These are phyloP conservation scores for Leptopilina syphax DNA, from an alignment of 2,888 invertebrate genomes.

Conservation along the genomic window DNA sequence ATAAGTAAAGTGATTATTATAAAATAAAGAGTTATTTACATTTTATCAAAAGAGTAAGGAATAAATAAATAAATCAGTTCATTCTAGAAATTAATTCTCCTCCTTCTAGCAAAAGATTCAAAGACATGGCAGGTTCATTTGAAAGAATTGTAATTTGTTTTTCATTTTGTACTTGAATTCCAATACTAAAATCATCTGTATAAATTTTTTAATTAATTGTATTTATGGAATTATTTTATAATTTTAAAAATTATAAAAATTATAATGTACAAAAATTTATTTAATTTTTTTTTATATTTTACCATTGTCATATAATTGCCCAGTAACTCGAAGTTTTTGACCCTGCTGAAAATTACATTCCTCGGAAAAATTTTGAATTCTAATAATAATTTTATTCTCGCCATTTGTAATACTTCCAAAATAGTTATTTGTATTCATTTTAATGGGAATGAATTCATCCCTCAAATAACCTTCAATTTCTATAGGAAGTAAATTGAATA, in stretches of 20 bases:
- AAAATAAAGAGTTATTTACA: too few relatives aligned
- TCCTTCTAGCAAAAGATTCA: neutral
- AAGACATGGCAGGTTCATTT: constrained; percentile 1
- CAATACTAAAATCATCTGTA: constrained; percentile 1
- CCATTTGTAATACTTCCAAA: constrained; percentile 1
- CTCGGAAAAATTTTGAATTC: neutral
- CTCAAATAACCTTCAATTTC: constrained; percentile 4
- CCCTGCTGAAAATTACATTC: neutral
- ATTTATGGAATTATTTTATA: too few relatives aligned
- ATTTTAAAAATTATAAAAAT: too few relatives aligned
- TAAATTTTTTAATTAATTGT: neutral
- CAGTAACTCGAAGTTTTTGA: neutral
- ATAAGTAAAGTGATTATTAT: too few relatives aligned
- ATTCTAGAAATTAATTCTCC: constrained; percentile 3
- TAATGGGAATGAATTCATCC: neutral
- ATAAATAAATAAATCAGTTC: too few relatives aligned
- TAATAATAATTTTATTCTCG: neutral
- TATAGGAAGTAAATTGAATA: neutral
- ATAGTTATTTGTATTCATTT: constrained; percentile 2
- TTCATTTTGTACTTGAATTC: neutral
- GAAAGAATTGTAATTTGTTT: neutral
- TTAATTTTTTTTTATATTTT: neutral
- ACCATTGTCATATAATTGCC: constrained; percentile 1
- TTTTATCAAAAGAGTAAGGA: too few relatives aligned
- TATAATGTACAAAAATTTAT: too few relatives aligned